Evolutionary conservation across 2,888 invertebrate species (phyloP), one percentile per base, ranked within the genome.

Genomic region (Drosophila tripunctata): DNA sequence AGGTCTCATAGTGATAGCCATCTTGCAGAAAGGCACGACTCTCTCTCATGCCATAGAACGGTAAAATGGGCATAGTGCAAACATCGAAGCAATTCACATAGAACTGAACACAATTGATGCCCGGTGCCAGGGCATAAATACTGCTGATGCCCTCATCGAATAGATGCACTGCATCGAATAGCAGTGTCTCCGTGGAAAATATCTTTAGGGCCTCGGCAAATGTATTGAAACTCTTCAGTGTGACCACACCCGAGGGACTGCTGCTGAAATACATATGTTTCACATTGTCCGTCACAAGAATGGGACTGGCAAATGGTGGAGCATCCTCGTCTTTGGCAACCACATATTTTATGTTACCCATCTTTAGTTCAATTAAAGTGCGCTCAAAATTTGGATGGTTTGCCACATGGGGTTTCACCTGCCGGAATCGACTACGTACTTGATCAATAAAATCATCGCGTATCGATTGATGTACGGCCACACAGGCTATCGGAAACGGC

Each of bases 51-150:
- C 44, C 58, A 60, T 68, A 69, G 40, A 50, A 47, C 0, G 43
- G 45, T 22, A 75, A 22, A 17, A 89, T 67, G 7, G 84, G 78
- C 45, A 70, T 36, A 24, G 82, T 31, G 2, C 76, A 58, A 3
- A 86, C 60, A 33, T 87, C 76, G 27, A 68, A 64, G 35, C 91
- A 91, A 63, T 91, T 91, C 1, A 90, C 84, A 66, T 75, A 91
- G 55, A 81, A 88, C 35, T 76, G 68, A 1, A n/a, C 14, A 3
- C 78, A 73, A 4, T 54, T 41, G 21, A 90, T 62, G 4, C 50
- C 61, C 2, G 72, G n/a, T 0, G 89, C 82, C 12, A 91, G 38
- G 15, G 75, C 72, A 57, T 90, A 91, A 24, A 87, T 88, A n/a
- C 67, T 61, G 0, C 78, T 50, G 41, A 89, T 72, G 48, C 80